Percentiles rank a stretch among this genome's conserved stretches.
Evolutionary conservation across 2,113 vertebrate species (phyloP).

Genomic region (Gnathonemus echidnorhynchus): DNA sequence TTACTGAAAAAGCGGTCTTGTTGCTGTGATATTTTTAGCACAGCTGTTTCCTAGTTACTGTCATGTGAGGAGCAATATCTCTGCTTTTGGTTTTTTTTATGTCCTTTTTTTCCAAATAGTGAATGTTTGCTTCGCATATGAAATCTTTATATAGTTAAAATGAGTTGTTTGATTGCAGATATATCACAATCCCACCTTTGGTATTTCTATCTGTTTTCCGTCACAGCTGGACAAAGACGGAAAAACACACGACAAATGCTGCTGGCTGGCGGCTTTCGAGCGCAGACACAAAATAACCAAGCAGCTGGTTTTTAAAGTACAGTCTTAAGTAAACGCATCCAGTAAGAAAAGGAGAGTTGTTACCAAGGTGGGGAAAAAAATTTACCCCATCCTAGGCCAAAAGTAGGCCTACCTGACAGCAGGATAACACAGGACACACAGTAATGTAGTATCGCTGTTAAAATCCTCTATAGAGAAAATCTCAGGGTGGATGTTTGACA

Average conservation of each 20-base stretch:
- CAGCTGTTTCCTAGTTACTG: constrained; percentile 8
- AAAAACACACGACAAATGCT: background rate
- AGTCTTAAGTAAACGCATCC: background rate
- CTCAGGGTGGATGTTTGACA: constrained; percentile 3
- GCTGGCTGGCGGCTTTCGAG: background rate
- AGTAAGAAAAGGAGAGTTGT: background rate
- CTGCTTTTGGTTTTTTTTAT: background rate
- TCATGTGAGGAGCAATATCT: constrained; percentile 1
- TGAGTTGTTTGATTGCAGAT: background rate
- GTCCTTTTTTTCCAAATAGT: background rate
- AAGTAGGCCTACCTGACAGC: constrained; percentile 15
- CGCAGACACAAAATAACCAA: background rate
- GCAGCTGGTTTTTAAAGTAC: background rate
- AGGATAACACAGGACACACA: constrained; percentile 43
- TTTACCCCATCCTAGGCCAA: background rate
- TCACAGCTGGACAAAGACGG: background rate
- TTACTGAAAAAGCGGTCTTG: background rate
- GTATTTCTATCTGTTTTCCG: background rate
- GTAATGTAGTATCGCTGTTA: constrained; percentile 43
- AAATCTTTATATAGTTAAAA: background rate
- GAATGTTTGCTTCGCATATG: background rate
- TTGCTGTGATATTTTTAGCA: constrained; percentile 7
- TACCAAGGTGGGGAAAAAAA: background rate
- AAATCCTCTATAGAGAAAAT: constrained; percentile 34
- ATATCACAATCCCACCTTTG: background rate